These are phyloP conservation scores for Axea sp. DNA, from an alignment of 2,888 invertebrate genomes.

Conservation along the genomic window DNA sequence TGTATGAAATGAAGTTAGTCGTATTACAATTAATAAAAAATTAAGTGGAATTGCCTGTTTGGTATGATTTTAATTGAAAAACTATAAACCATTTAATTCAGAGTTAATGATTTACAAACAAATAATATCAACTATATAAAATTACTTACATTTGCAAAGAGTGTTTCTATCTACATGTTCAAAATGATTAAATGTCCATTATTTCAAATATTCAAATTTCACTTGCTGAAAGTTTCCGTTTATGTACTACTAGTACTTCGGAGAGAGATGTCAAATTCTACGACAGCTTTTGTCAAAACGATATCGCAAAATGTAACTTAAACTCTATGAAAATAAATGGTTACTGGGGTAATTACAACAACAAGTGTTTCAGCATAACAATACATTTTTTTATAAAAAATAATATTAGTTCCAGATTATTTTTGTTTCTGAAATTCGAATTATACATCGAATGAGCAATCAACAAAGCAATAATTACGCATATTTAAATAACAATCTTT, in stretches of 20 bases:
- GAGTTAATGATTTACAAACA: constrained; percentile 4
- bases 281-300: background rate
- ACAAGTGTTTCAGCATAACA: constrained; percentile 12
- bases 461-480: constrained; percentile 43
- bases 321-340: too few species aligned
- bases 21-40: too few species aligned
- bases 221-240: constrained; percentile 49
- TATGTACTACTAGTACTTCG: constrained; percentile 48
- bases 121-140: constrained; percentile 12
- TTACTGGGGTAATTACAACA: constrained; percentile 35
- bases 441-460: constrained; percentile 44
- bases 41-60: too few species aligned
- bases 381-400: constrained; percentile 56
- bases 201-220: constrained; percentile 17
- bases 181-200: constrained; percentile 5
- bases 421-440: constrained; percentile 41
- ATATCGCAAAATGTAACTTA: too few species aligned
- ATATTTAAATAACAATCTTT: constrained; percentile 39
- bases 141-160: constrained; percentile 37
- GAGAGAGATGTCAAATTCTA: constrained; percentile 16
- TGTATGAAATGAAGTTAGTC: too few species aligned
- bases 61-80: too few species aligned
- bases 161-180: constrained; percentile 8
- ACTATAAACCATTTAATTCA: constrained; percentile 1
- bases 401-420: constrained; percentile 49